phyloP scores from a whole-genome alignment of 1,140 invertebrate genomes.

The Vanessa tameamea region DNA sequence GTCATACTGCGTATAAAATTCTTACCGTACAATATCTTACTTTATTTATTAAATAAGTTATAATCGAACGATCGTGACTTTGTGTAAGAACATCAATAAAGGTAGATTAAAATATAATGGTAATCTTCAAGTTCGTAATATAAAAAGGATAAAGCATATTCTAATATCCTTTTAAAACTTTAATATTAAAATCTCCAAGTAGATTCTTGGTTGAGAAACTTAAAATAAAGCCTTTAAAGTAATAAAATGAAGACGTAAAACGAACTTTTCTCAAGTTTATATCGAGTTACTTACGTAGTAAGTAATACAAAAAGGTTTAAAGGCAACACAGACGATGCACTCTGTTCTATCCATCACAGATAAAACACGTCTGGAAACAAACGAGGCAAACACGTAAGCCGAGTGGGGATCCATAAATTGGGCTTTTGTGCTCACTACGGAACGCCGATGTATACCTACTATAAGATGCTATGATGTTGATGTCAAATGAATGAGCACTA shows the following conservation, averaged over 20 bases:
- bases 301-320: conserved; percentile 39
- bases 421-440: conserved; percentile 47
- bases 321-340: conserved; percentile 52
- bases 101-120: conserved; percentile 15
- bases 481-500: conserved; percentile 4
- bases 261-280: conserved; percentile 30
- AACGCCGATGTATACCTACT: conserved; percentile 12
- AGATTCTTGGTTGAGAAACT: conserved; percentile 38
- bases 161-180: conserved; percentile 34
- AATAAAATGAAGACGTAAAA: conserved; percentile 35
- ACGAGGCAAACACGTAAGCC: conserved; percentile 41
- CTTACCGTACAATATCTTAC: neutral
- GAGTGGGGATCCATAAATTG: conserved; percentile 49
- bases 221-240: conserved; percentile 36
- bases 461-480: conserved; percentile 8
- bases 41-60: neutral
- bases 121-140: conserved; percentile 27
- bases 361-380: conserved; percentile 48
- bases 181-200: conserved; percentile 34
- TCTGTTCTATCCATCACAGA: conserved; percentile 58
- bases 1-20: neutral
- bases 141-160: conserved; percentile 34
- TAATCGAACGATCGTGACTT: neutral
- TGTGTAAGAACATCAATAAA: neutral
- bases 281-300: conserved; percentile 23